Base-by-base conservation (phyloP, 2,113 vertebrate genomes). In the Galeopterus variegatus region DNA sequence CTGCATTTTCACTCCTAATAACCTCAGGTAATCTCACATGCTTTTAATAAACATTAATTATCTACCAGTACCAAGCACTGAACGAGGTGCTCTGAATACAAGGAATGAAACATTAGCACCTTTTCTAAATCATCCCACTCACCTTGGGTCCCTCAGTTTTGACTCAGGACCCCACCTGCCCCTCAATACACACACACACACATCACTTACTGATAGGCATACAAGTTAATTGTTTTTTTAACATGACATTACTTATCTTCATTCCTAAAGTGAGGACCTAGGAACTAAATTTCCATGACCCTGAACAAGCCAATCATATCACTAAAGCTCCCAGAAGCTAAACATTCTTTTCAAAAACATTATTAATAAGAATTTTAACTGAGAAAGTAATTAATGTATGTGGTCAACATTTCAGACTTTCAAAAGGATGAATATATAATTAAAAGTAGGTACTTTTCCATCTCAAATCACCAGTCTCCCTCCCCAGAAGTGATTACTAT, bases 21-120 rank as follows among this genome's bases (percentile, higher is more conserved):
- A 58, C 54, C 56, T 95, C 64, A 60, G 33, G 69, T 81, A 89
- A 88, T 92, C 64, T 52, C 83, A 58, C 8, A 73, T 31, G 15
- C 73, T 94, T 96, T 95, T 95, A 92, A 80, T 50, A 91, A 91
- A 93, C 31, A 77, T 73, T 94, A 95, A 94, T 93, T 86, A 90
- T n/a, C 62, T 54, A 33, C 33, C 41, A 91, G 26, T 75, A 72
- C 58, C 56, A 90, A 90, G 48, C n/a, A 45, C 58, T 95, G 26
- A n/a, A 33, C n/a, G 62, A 92, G 56, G 13, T 54, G 65, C 21
- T 58, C 3, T n/a, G 54, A 86, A 92, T 79, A 70, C 65, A 65
- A 96, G 83, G 62, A 73, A 69, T 79, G 26, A 97, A 90, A 96
- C 8, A 72, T 33, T 70, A 79, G 58, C 36, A 67, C 4, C 1